Evolutionary conservation across 2,888 invertebrate species (phyloP).

Genomic region (Xanthostigma xanthostigma): DNA sequence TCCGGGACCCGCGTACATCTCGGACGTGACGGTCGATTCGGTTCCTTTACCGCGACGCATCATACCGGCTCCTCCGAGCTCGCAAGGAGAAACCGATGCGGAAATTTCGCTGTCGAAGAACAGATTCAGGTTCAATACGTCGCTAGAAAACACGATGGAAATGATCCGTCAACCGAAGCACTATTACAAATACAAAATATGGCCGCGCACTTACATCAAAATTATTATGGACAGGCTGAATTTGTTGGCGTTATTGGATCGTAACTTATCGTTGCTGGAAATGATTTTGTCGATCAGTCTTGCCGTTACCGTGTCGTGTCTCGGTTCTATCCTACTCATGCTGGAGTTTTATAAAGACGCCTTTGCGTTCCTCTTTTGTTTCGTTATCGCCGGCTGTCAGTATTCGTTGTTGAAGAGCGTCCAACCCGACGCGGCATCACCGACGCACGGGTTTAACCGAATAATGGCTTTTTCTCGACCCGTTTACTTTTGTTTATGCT

Average conservation of each 20-base stretch:
- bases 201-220: conserved; percentile 51
- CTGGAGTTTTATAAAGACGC: conserved; percentile 82
- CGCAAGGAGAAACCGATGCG: conserved; percentile 39
- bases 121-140: conserved; percentile 40
- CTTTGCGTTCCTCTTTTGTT: conserved; percentile 87
- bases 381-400: conserved; percentile 95
- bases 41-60: conserved; percentile 18
- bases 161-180: conserved; percentile 23
- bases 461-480: conserved; percentile 88
- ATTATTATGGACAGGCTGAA: conserved; percentile 86
- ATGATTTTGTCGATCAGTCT: conserved; percentile 68
- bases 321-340: conserved; percentile 72
- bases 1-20: conserved; percentile 16
- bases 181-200: conserved; percentile 63
- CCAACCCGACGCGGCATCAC: conserved; percentile 96
- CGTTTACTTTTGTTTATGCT: conserved; percentile 80
- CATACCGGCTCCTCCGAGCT: conserved; percentile 32
- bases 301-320: conserved; percentile 68
- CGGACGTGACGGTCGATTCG: conserved; percentile 2
- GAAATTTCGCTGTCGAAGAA: conserved; percentile 37
- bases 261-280: conserved; percentile 72
- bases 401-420: conserved; percentile 95
- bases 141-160: conserved; percentile 36
- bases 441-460: conserved; percentile 94
- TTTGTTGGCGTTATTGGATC: conserved; percentile 81